phyloP scores from a whole-genome alignment of 2,888 invertebrate species.

The Melangyna quadrimaculata region DNA sequence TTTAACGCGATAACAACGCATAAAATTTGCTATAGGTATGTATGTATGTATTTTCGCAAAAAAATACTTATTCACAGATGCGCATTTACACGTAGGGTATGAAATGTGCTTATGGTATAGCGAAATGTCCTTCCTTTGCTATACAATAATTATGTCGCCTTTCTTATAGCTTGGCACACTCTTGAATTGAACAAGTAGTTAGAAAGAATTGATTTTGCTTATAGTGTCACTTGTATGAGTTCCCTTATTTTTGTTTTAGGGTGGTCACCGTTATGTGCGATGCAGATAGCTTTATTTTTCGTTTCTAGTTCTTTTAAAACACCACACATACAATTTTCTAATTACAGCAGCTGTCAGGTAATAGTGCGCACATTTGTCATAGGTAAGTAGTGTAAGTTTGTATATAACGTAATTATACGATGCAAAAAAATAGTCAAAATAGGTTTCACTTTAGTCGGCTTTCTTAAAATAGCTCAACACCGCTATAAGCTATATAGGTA shows the following conservation, averaged over 20 bases:
- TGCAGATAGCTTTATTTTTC: background rate
- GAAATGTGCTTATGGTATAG: slow-evolving; percentile 2
- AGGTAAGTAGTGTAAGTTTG: slow-evolving; percentile 23
- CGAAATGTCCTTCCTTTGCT: slow-evolving; percentile 20
- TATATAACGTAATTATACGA: slow-evolving; percentile 64
- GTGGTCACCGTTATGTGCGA: background rate
- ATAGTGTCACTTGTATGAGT: slow-evolving; percentile 63
- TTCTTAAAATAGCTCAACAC: slow-evolving; percentile 50
- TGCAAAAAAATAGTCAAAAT: slow-evolving; percentile 31
- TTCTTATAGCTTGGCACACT: slow-evolving; percentile 25
- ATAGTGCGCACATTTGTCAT: slow-evolving; percentile 65
- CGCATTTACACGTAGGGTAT: slow-evolving; percentile 27
- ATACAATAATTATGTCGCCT: background rate
- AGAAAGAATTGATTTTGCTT: slow-evolving; percentile 56
- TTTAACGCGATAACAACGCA: background rate
- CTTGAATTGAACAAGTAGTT: slow-evolving; percentile 25
- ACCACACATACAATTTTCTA: slow-evolving; percentile 17
- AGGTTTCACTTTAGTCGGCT: slow-evolving; percentile 44
- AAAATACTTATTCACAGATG: slow-evolving; percentile 25
- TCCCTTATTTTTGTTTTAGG: slow-evolving; percentile 32
- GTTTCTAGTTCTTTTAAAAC: background rate
- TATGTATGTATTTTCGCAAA: background rate
- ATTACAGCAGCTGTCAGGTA: slow-evolving; percentile 53
- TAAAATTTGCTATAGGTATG: background rate
- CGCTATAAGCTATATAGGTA: background rate